phyloP scores from a whole-genome alignment of 2,797 vertebrate species.

The Ctenosaura bakeri region DNA sequence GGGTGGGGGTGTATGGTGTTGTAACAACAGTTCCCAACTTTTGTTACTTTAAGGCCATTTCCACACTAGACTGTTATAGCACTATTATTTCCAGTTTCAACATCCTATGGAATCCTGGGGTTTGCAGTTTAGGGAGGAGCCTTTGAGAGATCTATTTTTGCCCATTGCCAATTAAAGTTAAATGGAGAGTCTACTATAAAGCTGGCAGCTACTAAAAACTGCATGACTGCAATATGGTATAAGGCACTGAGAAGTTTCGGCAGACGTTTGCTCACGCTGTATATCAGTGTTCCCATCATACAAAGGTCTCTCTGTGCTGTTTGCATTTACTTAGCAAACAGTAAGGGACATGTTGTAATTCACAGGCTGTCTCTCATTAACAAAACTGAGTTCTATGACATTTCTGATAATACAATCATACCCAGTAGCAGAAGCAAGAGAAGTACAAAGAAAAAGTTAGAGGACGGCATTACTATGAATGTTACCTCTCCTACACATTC shows the following conservation, averaged over 20 bases:
- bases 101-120: too few species aligned
- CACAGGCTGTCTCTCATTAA: not conserved
- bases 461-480: not conserved
- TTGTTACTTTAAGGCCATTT: too few species aligned
- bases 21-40: too few species aligned
- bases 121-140: too few species aligned
- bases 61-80: too few species aligned
- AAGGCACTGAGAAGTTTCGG: not conserved
- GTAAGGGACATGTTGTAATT: not conserved
- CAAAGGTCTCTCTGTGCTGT: not conserved
- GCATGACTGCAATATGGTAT: not conserved
- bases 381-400: not conserved
- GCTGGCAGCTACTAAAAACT: not conserved
- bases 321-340: conserved; percentile 3
- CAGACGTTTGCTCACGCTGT: not conserved
- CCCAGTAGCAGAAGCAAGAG: not conserved
- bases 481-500: not conserved
- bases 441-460: not conserved
- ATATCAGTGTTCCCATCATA: not conserved
- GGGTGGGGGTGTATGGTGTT: too few species aligned
- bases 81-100: too few species aligned
- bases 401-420: not conserved
- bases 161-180: not conserved
- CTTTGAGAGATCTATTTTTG: not conserved
- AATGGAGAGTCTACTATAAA: not conserved